A percentile compares a stretch with the other conserved stretches of the same genome.
Evolutionary conservation across 2,113 vertebrate species (phyloP).

Genomic region (Trematomus loennbergii): DNA sequence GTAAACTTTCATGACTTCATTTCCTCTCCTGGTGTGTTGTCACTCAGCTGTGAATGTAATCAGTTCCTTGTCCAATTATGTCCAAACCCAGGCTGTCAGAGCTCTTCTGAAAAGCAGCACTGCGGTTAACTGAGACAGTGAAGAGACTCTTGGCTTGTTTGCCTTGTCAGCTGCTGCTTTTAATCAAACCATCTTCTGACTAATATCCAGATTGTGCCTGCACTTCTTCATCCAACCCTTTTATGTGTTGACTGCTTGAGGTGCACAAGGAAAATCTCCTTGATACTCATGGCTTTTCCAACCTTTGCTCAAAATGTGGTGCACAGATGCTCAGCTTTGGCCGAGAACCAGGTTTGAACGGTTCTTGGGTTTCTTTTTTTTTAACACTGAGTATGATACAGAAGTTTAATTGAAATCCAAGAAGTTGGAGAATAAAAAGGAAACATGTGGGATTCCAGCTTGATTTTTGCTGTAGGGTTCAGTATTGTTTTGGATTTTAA

Average conservation of each 20-base stretch:
- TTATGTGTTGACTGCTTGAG: slow-evolving; percentile 63
- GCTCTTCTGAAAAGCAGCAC: slow-evolving; percentile 55
- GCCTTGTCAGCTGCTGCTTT: slow-evolving; percentile 76
- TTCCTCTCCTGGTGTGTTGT: slow-evolving; percentile 75
- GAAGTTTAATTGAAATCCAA: slow-evolving; percentile 59
- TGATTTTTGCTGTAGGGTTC: neutral
- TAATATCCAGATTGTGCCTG: slow-evolving; percentile 71
- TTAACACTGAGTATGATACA: slow-evolving; percentile 31
- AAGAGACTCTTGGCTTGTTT: slow-evolving; percentile 74
- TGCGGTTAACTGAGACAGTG: slow-evolving; percentile 60
- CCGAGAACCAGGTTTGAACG: slow-evolving; percentile 42
- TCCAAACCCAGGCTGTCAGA: slow-evolving; percentile 54
- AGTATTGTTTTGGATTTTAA: too few relatives aligned
- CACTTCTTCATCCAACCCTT: slow-evolving; percentile 66
- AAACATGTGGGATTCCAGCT: slow-evolving; percentile 27
- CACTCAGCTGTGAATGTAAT: slow-evolving; percentile 82
- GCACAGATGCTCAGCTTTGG: slow-evolving; percentile 76
- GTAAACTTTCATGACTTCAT: slow-evolving; percentile 83
- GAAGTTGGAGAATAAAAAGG: slow-evolving; percentile 39
- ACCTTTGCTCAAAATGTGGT: slow-evolving; percentile 73
- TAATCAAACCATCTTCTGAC: slow-evolving; percentile 72
- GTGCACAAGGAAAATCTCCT: slow-evolving; percentile 63
- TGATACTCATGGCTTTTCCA: slow-evolving; percentile 63
- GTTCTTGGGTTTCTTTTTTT: slow-evolving; percentile 17
- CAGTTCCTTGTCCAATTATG: slow-evolving; percentile 77